These are phyloP conservation scores for Thamnophis sirtalis DNA, from an alignment of 2,113 vertebrate species.

Conservation along the genomic window DNA sequence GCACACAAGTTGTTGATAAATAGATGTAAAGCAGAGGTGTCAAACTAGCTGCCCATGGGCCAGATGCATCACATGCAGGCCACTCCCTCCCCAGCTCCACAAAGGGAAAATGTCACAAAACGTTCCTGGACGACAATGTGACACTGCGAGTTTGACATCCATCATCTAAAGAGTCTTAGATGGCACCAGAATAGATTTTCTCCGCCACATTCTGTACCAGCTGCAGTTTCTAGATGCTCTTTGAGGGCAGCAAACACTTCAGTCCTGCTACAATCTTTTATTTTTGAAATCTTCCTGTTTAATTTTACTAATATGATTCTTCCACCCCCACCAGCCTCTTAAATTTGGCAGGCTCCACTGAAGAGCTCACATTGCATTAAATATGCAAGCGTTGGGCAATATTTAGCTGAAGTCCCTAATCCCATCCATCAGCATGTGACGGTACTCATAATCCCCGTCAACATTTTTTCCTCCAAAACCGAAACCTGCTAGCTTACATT, in stretches of 20 bases:
- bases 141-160: no score
- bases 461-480: background rate
- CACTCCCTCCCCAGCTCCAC: no score
- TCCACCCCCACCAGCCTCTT: background rate
- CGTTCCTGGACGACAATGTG: no score
- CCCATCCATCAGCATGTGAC: background rate
- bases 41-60: no score
- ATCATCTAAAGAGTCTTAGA: background rate
- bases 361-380: background rate
- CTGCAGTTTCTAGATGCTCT: background rate
- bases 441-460: background rate
- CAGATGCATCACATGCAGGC: no score
- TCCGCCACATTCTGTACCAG: background rate
- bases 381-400: background rate
- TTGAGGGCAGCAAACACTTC: background rate
- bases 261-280: background rate
- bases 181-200: background rate
- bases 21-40: no score
- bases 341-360: background rate
- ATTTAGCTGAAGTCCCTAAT: background rate
- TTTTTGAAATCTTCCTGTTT: background rate
- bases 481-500: background rate
- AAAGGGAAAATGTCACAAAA: no score
- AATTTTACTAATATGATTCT: background rate
- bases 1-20: background rate